Base-by-base conservation (phyloP, 2,113 vertebrate genomes). In the Nibea coibor region DNA sequence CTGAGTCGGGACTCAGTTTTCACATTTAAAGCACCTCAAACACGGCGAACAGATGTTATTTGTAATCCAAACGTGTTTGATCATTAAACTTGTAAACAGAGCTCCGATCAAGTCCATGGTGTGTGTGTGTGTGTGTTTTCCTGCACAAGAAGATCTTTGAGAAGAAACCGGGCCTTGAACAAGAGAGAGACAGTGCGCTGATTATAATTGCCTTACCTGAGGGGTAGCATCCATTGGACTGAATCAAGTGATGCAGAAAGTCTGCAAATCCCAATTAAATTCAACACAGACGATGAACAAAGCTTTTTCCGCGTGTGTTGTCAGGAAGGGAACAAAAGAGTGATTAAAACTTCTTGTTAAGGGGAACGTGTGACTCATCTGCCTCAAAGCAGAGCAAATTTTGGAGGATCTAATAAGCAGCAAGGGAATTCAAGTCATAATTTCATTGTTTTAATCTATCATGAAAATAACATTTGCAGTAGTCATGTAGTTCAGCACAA, bases 181-280 rank as follows among this genome's bases (percentile, higher is more conserved):
- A 85, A 79, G 11, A 80, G 57, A 84, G 67, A 66, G 51, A 76
- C 81, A 61, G 66, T 19, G 63, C 35, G 14, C 72, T 89, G 79
- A 83, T 85, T 88, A 83, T 92, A 93, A 92, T 91, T 91, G 85
- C 80, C 73, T 85, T 88, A 92, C 92, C 93, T 92, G 83, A 78
- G 83, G 35, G 78, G 86, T 82, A 83, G 84, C 69, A 82, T 82
- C 73, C 78, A 75, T 69, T 69, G 31, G 76, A 82, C 83, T 43
- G 57, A 82, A 57, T 89, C 79, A 86, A 82, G 78, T 20, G n/a
- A 80, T 63, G 74, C 81, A 85, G 82, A 87, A 80, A 78, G 67
- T 71, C 75, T 57, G 78, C 78, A 81, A 88, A 85, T 90, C 84
- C 84, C 90, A 93, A 93, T 94, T 92, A 88, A 89, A 91, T 72